These are phyloP conservation scores for Bombus polaris DNA, from an alignment of 1,140 invertebrate species.

Conservation along the genomic window DNA sequence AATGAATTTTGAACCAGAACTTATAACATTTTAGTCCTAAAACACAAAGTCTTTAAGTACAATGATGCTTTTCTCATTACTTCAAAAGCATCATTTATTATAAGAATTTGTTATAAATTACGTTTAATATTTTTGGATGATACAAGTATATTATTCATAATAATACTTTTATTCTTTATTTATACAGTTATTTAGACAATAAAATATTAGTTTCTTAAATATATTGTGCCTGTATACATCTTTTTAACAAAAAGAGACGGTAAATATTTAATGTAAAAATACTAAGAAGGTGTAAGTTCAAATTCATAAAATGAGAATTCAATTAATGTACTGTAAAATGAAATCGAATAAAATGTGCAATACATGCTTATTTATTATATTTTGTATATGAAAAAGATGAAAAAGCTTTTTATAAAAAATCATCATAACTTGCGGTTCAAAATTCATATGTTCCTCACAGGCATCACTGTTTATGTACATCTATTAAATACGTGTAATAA, in stretches of 20 bases:
- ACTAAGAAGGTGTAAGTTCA: background rate
- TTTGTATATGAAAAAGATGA: background rate
- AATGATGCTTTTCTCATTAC: background rate
- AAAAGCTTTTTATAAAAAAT: background rate
- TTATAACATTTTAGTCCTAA: slow-evolving; percentile 17
- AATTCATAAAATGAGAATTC: slow-evolving; percentile 1
- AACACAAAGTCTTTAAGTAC: background rate
- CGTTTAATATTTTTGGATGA: background rate
- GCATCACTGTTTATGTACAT: slow-evolving; percentile 62
- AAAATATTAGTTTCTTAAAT: slow-evolving; percentile 27
- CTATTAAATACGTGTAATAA: slow-evolving; percentile 40
- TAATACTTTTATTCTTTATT: slow-evolving; percentile 19
- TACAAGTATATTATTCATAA: background rate
- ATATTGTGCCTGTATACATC: background rate
- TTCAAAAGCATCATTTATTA: background rate
- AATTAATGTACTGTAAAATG: background rate
- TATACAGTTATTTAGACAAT: slow-evolving; percentile 15
- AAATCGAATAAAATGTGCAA: slow-evolving; percentile 16
- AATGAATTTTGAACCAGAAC: slow-evolving; percentile 62
- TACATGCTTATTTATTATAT: slow-evolving; percentile 11
- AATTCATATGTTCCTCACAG: slow-evolving; percentile 50
- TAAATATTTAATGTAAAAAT: background rate
- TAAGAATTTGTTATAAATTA: background rate
- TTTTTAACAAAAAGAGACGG: background rate
- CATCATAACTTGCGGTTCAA: slow-evolving; percentile 62